Conservation (phyloP, 35 echinoderm and acorn worm species). For the Lytechinus pictus region DNA sequence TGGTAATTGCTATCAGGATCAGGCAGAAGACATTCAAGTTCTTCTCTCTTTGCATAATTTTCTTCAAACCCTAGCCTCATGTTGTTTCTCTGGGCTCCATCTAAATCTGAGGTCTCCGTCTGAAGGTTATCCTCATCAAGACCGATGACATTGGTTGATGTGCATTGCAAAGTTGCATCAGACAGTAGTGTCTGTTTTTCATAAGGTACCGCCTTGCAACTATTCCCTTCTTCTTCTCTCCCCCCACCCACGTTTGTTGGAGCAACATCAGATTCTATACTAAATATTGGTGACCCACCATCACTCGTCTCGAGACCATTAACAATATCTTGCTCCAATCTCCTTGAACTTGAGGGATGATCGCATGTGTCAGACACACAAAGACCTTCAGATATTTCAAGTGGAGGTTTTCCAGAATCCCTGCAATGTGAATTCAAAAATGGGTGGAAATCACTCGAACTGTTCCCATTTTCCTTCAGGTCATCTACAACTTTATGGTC, state of each 20-base stretch:
- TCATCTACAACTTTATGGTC: neutral
- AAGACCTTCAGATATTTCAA: neutral
- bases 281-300: no score
- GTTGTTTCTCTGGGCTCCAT: neutral
- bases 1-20: no score
- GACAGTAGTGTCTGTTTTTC: neutral
- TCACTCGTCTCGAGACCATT: no score
- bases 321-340: no score
- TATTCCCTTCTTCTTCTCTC: neutral
- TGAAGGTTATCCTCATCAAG: neutral
- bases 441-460: neutral
- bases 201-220: neutral
- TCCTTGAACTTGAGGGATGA: no score
- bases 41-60: neutral
- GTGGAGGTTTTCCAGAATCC: neutral
- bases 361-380: no score
- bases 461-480: neutral
- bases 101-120: neutral
- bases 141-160: neutral
- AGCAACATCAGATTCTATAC: no score
- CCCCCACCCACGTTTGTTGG: neutral
- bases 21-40: no score
- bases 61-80: neutral
- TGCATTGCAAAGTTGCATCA: neutral
- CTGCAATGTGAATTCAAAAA: neutral